These are phyloP conservation scores for Biston betularia DNA, from an alignment of 2,888 invertebrate genomes.

Conservation along the genomic window DNA sequence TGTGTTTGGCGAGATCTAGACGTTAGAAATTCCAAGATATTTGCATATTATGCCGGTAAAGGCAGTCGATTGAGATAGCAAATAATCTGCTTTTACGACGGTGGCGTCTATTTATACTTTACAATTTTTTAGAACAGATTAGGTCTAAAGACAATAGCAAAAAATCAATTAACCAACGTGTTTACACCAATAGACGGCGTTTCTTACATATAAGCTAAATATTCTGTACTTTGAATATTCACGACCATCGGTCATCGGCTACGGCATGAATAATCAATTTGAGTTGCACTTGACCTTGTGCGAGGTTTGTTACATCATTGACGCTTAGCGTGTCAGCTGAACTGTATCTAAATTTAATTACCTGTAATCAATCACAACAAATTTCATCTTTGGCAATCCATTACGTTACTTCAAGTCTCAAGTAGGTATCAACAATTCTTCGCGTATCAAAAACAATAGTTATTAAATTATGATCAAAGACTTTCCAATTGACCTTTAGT, in stretches of 20 bases:
- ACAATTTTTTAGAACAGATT: background rate
- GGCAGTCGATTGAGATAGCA: conserved; percentile 60
- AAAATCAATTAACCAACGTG: conserved; percentile 16
- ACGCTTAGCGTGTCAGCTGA: conserved; percentile 34
- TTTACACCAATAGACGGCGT: conserved; percentile 9
- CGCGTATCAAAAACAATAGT: conserved; percentile 43
- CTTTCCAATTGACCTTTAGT: conserved; percentile 80
- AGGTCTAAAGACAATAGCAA: conserved; percentile 15
- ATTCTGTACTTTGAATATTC: conserved; percentile 45
- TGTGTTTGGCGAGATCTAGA: conserved; percentile 50
- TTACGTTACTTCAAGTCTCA: conserved; percentile 43
- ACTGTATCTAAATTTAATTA: conserved; percentile 26
- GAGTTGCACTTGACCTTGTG: conserved; percentile 70
- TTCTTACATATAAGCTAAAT: conserved; percentile 36
- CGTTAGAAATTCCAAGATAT: conserved; percentile 64
- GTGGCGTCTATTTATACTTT: conserved; percentile 9
- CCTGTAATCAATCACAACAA: conserved; percentile 28
- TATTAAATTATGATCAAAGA: conserved; percentile 52
- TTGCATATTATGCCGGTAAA: conserved; percentile 64
- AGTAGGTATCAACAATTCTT: conserved; percentile 34
- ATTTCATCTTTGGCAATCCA: conserved; percentile 44
- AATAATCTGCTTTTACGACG: conserved; percentile 45
- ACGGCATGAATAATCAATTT: conserved; percentile 60
- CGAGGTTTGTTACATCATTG: conserved; percentile 57
- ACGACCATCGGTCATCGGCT: conserved; percentile 46